Evolutionary conservation across 2,113 vertebrate species (phyloP), one percentile per base, ranked within the genome.

Genomic region (Cariama cristata): DNA sequence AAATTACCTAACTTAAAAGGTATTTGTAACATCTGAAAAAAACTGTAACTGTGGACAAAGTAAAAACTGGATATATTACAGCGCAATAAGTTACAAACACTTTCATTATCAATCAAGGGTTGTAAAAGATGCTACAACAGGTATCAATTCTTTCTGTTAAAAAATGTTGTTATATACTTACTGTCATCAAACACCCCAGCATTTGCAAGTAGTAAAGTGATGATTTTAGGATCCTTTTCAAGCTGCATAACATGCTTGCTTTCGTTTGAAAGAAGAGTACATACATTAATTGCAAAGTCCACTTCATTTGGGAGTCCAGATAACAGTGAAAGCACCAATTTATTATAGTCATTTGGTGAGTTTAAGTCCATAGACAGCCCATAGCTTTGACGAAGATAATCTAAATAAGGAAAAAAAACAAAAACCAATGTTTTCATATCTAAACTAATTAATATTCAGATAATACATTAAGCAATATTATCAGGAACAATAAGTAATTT

Each of bases 341-440:
- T 99, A 98, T 99, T 99, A 98, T 99, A 99, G 98, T 99, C 99
- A 88, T 99, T 99, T 98, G 99, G 99, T 86, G 99, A 99, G 95
- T 99, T 98, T 90, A 99, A 99, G 96, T 99, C 99, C 96, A 99
- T 99, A 90, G 99, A 99, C 92, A 99, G 98, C 96, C 99, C 99
- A 97, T 99, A 99, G 98, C 99, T 99, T 98, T 99, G 99, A 98
- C 99, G 99, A 96, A 99, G 99, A 98, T 99, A 99, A 98, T 99
- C 99, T 99, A 98, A 93, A 44, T 88, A 59, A 93, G 69, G 50
- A 74, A 83, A 56, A 42, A 82, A 68, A 80, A 45, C n/a, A 4
- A 35, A 50, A 21, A 17, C 20, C 26, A 69, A 44, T 1, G 5
- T 73, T 93, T 95, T 88, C 64, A 79, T 14, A 86, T 63, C 28